A percentile compares a stretch with the other conserved stretches of the same genome.
These are phyloP conservation scores for Heliconius cydno DNA, from an alignment of 2,888 invertebrate genomes.

Conservation along the genomic window DNA sequence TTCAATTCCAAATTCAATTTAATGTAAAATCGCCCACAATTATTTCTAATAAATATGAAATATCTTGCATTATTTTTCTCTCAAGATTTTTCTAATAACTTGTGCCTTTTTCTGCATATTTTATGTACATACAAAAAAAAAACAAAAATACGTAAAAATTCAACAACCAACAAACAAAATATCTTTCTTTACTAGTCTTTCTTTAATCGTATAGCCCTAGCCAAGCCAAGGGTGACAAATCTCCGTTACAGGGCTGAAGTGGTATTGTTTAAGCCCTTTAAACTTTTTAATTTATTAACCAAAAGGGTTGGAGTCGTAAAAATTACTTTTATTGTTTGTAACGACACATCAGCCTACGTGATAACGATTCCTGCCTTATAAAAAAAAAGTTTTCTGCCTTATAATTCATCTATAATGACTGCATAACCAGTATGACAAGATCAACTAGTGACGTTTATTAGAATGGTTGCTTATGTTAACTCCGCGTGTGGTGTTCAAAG, in stretches of 20 bases:
- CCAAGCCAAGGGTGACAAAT: constrained; percentile 66
- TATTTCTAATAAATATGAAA: too few relatives aligned
- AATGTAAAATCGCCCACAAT: too few relatives aligned
- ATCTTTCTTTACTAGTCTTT: background rate
- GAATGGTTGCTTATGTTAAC: constrained; percentile 19
- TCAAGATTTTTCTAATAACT: too few relatives aligned
- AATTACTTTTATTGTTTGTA: constrained; percentile 83
- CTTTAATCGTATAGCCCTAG: constrained; percentile 52
- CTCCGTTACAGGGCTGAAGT: constrained; percentile 75
- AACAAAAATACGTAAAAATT: background rate
- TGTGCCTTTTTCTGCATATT: too few relatives aligned
- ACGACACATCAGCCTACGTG: constrained; percentile 82
- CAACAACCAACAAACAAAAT: background rate
- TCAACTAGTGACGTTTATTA: constrained; percentile 43
- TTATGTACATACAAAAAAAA: background rate
- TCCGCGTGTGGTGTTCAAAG: constrained; percentile 46
- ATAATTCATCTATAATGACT: constrained; percentile 70
- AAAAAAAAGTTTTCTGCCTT: constrained; percentile 53
- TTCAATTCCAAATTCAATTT: too few relatives aligned
- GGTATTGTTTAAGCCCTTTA: constrained; percentile 76
- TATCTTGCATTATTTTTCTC: too few relatives aligned
- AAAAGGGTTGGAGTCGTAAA: constrained; percentile 80
- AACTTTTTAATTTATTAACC: constrained; percentile 82
- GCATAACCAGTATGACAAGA: constrained; percentile 56
- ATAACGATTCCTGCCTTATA: constrained; percentile 67